These are phyloP conservation scores for Gobius niger DNA, from an alignment of 2,113 vertebrate genomes.

Conservation along the genomic window DNA sequence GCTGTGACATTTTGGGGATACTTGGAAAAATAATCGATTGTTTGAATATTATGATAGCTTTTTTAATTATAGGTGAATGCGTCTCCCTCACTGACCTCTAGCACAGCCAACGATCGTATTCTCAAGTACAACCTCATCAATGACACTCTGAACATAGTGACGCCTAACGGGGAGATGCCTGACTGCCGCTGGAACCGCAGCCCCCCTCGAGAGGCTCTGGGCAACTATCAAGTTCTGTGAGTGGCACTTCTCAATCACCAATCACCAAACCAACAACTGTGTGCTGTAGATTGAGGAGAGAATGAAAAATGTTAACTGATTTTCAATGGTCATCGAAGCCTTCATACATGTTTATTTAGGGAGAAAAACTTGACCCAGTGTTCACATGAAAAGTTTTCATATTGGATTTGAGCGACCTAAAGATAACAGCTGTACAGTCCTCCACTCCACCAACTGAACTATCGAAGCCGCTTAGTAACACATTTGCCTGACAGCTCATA, in stretches of 20 bases:
- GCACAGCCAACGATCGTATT: slow-evolving; percentile 96
- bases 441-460: no score
- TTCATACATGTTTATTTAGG: no score
- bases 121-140: slow-evolving; percentile 98
- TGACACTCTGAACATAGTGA: slow-evolving; percentile 94
- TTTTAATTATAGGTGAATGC: slow-evolving; percentile 86
- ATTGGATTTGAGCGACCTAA: slow-evolving; percentile 39
- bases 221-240: slow-evolving; percentile 96
- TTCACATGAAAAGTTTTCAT: no score
- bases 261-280: not conserved
- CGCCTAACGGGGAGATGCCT: slow-evolving; percentile 91
- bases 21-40: no score
- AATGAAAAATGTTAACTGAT: no score
- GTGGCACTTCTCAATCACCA: slow-evolving; percentile 59
- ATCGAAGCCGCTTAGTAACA: no score
- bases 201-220: slow-evolving; percentile 88
- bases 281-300: no score
- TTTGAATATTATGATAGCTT: not conserved
- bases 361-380: no score
- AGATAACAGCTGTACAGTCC: slow-evolving; percentile 12
- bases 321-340: no score
- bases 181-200: slow-evolving; percentile 94
- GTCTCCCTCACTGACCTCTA: slow-evolving; percentile 96
- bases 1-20: no score
- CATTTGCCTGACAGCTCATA: slow-evolving; percentile 36